These are phyloP conservation scores for Pogonocherus hispidulus DNA, from an alignment of 2,888 invertebrate genomes.

Conservation along the genomic window DNA sequence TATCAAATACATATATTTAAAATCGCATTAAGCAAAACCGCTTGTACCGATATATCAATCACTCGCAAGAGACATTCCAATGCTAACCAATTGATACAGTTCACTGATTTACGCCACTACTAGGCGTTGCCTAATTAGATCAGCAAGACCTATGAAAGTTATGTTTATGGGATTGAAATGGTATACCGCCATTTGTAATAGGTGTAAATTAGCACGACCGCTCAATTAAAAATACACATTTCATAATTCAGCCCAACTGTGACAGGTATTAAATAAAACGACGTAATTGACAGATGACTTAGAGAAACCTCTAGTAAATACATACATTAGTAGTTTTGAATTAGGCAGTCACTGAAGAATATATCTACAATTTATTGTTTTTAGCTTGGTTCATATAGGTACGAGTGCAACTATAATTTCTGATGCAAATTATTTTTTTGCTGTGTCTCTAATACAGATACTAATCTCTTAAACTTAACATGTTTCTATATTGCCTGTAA, in stretches of 20 bases:
- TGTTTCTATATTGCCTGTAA: too few relatives aligned
- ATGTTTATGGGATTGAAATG: conserved; percentile 18
- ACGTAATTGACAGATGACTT: neutral
- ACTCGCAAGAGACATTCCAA: neutral
- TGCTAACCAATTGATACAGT: conserved; percentile 15
- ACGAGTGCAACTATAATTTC: too few relatives aligned
- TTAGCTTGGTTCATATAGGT: too few relatives aligned
- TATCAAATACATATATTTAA: too few relatives aligned
- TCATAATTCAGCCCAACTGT: conserved; percentile 6
- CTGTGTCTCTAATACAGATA: too few relatives aligned
- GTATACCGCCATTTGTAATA: conserved; percentile 10
- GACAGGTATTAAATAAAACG: conserved; percentile 6
- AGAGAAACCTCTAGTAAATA: too few relatives aligned
- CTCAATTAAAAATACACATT: conserved; percentile 22
- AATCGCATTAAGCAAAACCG: neutral
- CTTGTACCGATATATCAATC: conserved; percentile 12
- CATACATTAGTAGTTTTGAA: too few relatives aligned
- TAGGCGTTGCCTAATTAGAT: conserved; percentile 22
- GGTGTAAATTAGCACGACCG: conserved; percentile 15
- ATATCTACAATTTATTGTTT: too few relatives aligned
- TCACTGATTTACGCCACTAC: conserved; percentile 19
- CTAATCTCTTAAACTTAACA: too few relatives aligned
- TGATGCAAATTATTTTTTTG: too few relatives aligned
- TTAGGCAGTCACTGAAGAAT: too few relatives aligned
- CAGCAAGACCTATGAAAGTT: conserved; percentile 22